phyloP scores from a whole-genome alignment of 2,888 invertebrate genomes.

The Ceriagrion tenellum region DNA sequence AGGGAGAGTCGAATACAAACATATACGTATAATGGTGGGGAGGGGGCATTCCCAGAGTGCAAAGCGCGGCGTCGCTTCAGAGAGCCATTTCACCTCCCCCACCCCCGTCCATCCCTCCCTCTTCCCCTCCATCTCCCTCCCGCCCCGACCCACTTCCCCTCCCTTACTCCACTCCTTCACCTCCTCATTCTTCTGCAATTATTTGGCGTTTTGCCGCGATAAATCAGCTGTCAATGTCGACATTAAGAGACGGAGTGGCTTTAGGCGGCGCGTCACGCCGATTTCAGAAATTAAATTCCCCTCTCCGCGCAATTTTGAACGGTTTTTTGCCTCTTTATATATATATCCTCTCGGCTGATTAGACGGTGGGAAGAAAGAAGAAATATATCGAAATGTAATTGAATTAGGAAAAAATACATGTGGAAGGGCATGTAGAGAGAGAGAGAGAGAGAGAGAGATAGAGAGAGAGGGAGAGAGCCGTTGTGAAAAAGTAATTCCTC shows the following conservation, averaged over 20 bases:
- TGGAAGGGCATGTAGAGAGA: too few species aligned
- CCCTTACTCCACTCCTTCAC: background rate
- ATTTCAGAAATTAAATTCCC: slow-evolving; percentile 47
- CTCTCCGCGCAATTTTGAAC: background rate
- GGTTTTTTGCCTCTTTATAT: background rate
- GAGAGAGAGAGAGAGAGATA: background rate
- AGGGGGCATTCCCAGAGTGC: slow-evolving; percentile 17
- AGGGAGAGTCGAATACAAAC: background rate
- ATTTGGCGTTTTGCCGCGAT: slow-evolving; percentile 62
- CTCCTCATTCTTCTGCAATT: slow-evolving; percentile 28
- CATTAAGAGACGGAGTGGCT: slow-evolving; percentile 54
- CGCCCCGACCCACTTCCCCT: background rate
- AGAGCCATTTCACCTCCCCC: background rate
- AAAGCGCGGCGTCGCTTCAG: slow-evolving; percentile 40
- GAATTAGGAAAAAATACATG: background rate
- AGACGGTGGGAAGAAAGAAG: background rate
- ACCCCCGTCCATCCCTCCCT: background rate
- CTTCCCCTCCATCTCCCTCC: background rate
- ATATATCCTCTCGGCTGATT: background rate
- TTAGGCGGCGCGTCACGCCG: slow-evolving; percentile 21
- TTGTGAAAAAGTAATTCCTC: background rate
- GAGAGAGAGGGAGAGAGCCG: background rate
- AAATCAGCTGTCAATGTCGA: slow-evolving; percentile 61
- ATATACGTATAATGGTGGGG: background rate
- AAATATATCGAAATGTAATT: slow-evolving; percentile 20